Percentiles rank a stretch among this genome's conserved stretches.
phyloP scores from a whole-genome alignment of 2,797 vertebrate species.

The Danio kyathit region DNA sequence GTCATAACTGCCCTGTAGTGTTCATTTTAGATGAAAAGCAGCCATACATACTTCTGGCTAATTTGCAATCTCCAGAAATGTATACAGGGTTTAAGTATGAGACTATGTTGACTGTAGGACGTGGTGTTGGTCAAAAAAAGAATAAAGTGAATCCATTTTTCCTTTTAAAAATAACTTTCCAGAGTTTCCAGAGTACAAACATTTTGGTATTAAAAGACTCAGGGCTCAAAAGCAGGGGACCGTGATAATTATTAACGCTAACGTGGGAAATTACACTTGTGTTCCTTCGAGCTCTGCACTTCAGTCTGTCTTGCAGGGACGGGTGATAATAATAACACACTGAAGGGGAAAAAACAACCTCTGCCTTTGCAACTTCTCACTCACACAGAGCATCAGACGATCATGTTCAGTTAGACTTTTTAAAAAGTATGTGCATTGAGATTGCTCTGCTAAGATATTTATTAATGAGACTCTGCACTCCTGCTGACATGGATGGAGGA shows the following conservation, averaged over 20 bases:
- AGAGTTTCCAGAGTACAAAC: neutral
- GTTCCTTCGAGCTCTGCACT: slow-evolving; percentile 9
- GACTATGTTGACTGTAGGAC: neutral
- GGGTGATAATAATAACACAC: slow-evolving; percentile 42
- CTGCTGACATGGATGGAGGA: slow-evolving; percentile 14
- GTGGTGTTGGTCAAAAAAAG: neutral
- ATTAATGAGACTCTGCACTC: slow-evolving; percentile 22
- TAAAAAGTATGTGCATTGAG: slow-evolving; percentile 25
- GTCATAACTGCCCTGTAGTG: too few relatives aligned
- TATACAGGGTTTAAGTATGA: too few relatives aligned
- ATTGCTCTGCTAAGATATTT: slow-evolving; percentile 15
- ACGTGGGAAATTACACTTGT: slow-evolving; percentile 27
- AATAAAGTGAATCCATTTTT: neutral
- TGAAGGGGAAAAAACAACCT: neutral
- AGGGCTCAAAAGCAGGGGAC: neutral
- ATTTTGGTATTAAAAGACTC: slow-evolving; percentile 6
- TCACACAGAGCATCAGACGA: slow-evolving; percentile 23
- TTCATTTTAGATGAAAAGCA: too few relatives aligned
- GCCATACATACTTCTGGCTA: too few relatives aligned
- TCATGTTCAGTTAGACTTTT: slow-evolving; percentile 6
- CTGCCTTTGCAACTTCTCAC: slow-evolving; percentile 13
- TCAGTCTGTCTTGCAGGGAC: slow-evolving; percentile 4
- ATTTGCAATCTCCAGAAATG: too few relatives aligned
- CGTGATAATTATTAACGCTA: slow-evolving; percentile 34
- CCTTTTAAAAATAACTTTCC: slow-evolving; percentile 26